A percentile compares a stretch with the other conserved stretches of the same genome.
Evolutionary conservation across 53 echinoderm and acorn worm species (phyloP).

Genomic region (Zoroaster sp.): DNA sequence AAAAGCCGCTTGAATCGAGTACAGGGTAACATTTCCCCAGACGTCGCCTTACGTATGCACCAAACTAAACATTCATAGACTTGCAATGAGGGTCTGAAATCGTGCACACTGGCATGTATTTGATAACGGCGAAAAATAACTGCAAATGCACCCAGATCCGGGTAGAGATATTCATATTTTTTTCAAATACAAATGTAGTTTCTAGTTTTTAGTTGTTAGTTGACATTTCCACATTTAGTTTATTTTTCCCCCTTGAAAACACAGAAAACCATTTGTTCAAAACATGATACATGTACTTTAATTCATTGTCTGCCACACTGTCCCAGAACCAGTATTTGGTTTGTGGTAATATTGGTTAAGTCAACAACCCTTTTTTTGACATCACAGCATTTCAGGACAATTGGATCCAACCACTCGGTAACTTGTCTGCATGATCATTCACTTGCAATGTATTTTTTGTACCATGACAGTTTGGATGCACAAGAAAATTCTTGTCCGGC

Average conservation of each 20-base stretch:
- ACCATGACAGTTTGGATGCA: slow-evolving; percentile 12
- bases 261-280: too few species aligned
- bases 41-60: background rate
- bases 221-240: too few species aligned
- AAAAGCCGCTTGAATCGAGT: background rate
- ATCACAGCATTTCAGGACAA: background rate
- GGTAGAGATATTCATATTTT: background rate
- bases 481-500: slow-evolving; percentile 38
- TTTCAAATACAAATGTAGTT: too few species aligned
- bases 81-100: background rate
- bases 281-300: too few species aligned
- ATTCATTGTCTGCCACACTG: too few species aligned
- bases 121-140: background rate
- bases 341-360: too few species aligned
- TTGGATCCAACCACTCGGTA: background rate
- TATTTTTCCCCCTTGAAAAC: too few species aligned
- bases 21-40: background rate
- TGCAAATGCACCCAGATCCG: background rate
- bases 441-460: background rate
- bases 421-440: background rate
- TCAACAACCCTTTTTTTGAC: too few species aligned
- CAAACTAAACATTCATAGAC: background rate
- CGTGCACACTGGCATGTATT: background rate
- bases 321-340: background rate
- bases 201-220: too few species aligned